phyloP scores from a whole-genome alignment of 2,113 vertebrate species.

The Hemichromis elongatus region DNA sequence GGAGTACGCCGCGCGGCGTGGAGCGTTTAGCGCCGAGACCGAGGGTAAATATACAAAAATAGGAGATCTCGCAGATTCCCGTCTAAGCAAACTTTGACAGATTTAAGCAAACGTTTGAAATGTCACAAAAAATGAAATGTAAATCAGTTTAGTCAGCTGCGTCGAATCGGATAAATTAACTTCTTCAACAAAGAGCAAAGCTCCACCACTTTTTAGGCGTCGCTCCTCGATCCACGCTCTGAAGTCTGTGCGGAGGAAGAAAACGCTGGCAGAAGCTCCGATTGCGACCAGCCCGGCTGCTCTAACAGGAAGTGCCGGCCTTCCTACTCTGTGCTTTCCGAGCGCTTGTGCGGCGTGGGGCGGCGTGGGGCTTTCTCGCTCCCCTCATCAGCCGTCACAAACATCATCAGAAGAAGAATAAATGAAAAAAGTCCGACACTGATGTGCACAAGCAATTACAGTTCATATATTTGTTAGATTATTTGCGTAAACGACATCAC shows the following conservation, averaged over 20 bases:
- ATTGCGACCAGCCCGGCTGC: not conserved
- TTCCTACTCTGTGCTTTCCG: not conserved
- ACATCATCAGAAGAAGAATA: not conserved
- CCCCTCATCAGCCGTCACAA: not conserved
- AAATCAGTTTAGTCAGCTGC: slow-evolving; percentile 25
- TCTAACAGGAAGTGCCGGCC: not conserved
- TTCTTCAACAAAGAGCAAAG: not conserved
- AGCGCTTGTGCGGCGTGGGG: slow-evolving; percentile 60
- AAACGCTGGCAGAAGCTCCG: not conserved
- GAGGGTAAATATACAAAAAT: slow-evolving; percentile 24
- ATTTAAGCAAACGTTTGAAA: slow-evolving; percentile 46
- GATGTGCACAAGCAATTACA: slow-evolving; percentile 26
- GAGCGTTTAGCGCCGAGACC: slow-evolving; percentile 6
- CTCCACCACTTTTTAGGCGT: not conserved
- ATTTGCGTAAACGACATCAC: slow-evolving; percentile 10
- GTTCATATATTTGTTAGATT: slow-evolving; percentile 29
- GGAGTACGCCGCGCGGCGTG: not conserved
- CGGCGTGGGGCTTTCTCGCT: slow-evolving; percentile 43
- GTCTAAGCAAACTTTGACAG: slow-evolving; percentile 27
- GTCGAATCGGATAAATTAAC: slow-evolving; percentile 6
- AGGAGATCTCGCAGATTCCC: not conserved
- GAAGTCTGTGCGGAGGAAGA: not conserved
- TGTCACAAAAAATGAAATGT: slow-evolving; percentile 48
- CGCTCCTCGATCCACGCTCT: not conserved
- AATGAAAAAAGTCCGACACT: not conserved